Percentiles rank a stretch among this genome's conserved stretches.
phyloP scores from a whole-genome alignment of 2,888 invertebrate genomes.

The Cerceris rybyensis region DNA sequence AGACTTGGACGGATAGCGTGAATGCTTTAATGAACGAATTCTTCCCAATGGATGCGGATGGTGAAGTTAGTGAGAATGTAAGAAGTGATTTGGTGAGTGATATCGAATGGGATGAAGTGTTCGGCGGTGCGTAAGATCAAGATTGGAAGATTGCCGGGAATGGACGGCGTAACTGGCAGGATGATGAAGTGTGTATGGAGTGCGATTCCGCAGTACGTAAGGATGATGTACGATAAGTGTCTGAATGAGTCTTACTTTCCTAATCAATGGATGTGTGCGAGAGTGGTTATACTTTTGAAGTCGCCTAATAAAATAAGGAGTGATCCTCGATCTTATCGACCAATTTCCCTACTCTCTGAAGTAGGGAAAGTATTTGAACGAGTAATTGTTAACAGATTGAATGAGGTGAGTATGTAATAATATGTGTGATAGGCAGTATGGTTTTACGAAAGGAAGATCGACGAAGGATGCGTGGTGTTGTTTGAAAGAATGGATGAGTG shows the following conservation, averaged over 20 bases:
- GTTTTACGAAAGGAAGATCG: constrained; percentile 1
- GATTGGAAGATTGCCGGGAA: constrained; percentile 5
- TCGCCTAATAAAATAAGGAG: no score
- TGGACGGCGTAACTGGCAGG: constrained; percentile 5
- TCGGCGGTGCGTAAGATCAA: background rate
- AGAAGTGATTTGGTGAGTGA: background rate
- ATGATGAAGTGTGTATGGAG: constrained; percentile 8
- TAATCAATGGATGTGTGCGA: constrained; percentile 6
- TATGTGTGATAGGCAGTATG: no score
- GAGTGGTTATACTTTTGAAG: constrained; percentile 6
- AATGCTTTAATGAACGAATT: no score
- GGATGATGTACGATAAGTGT: constrained; percentile 11
- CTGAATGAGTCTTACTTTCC: background rate
- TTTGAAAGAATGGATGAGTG: background rate
- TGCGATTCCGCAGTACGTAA: constrained; percentile 6
- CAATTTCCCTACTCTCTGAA: no score
- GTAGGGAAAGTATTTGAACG: no score
- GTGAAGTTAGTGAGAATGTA: background rate
- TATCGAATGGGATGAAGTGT: constrained; percentile 6
- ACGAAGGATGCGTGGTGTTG: constrained; percentile 1
- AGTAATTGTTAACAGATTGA: no score
- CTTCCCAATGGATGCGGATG: no score
- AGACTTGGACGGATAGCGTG: no score
- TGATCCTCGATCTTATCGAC: no score
- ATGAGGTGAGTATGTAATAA: no score